phyloP scores from a whole-genome alignment of 1,140 invertebrate species.

The Cepaea nemoralis region DNA sequence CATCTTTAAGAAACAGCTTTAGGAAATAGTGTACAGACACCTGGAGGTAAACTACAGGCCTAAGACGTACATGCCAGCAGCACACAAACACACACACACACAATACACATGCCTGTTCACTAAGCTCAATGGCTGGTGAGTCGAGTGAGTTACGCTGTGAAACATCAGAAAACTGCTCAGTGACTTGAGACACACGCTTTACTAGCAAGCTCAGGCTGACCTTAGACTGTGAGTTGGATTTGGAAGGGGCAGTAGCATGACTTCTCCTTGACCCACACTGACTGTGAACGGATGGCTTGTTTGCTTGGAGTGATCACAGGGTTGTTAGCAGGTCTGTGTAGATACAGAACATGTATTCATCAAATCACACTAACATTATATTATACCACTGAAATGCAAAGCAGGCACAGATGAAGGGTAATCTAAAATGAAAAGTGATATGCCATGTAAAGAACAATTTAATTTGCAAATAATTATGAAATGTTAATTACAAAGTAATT shows the following conservation, averaged over 20 bases:
- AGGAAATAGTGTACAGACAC: no score
- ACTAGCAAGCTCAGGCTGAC: constrained; percentile 51
- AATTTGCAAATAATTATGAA: no score
- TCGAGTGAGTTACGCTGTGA: constrained; percentile 59
- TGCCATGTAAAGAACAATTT: no score
- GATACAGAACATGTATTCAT: background rate
- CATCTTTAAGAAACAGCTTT: no score
- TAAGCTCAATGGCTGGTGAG: constrained; percentile 58
- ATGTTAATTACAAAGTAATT: no score
- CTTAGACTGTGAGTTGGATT: constrained; percentile 48
- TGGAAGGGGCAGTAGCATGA: constrained; percentile 37
- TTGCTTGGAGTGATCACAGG: constrained; percentile 28
- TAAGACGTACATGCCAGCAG: constrained; percentile 4
- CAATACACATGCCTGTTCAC: constrained; percentile 61
- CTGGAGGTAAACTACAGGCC: constrained; percentile 21
- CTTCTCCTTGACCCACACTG: constrained; percentile 60
- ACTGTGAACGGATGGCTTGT: constrained; percentile 48
- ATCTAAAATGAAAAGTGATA: background rate
- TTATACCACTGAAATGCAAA: background rate
- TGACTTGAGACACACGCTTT: constrained; percentile 59
- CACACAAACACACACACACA: constrained; percentile 18
- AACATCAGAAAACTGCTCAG: constrained; percentile 52
- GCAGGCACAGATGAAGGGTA: background rate
- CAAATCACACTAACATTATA: background rate
- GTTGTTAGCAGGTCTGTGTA: constrained; percentile 36